These are phyloP conservation scores for Pterois miles DNA, from an alignment of 2,797 vertebrate species.

Conservation along the genomic window DNA sequence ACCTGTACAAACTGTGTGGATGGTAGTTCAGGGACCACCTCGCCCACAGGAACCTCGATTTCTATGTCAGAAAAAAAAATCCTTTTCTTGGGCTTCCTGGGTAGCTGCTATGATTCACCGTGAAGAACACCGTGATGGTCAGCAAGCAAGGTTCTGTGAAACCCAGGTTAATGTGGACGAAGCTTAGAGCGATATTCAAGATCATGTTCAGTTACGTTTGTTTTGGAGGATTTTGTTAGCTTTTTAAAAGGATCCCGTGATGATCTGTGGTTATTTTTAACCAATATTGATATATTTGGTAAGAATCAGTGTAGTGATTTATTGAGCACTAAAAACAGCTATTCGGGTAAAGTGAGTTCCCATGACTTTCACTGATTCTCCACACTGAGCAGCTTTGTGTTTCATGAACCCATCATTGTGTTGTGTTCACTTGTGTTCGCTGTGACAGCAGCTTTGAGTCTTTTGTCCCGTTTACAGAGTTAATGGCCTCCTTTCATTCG, in stretches of 20 bases:
- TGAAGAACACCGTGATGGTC: too few relatives aligned
- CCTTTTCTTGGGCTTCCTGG: too few relatives aligned
- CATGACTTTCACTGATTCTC: neutral
- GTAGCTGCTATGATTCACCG: too few relatives aligned
- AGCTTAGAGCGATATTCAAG: too few relatives aligned
- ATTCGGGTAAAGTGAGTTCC: neutral
- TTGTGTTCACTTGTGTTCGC: neutral
- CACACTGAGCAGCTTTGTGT: neutral
- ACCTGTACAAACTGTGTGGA: too few relatives aligned
- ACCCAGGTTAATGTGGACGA: too few relatives aligned
- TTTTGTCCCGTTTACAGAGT: constrained; percentile 30
- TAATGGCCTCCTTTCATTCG: constrained; percentile 25
- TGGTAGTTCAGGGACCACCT: too few relatives aligned
- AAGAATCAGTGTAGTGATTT: neutral
- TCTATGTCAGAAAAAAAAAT: too few relatives aligned
- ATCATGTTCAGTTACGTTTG: too few relatives aligned
- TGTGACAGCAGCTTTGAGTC: neutral
- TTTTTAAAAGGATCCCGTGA: neutral
- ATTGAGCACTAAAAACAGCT: neutral
- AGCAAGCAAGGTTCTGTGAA: too few relatives aligned
- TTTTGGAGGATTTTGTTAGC: neutral
- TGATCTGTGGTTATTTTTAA: neutral
- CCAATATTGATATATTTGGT: neutral
- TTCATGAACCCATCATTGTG: neutral
- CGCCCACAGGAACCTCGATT: too few relatives aligned